These are phyloP conservation scores for Apteryx owenii DNA, from an alignment of 2,113 vertebrate genomes.

Conservation along the genomic window DNA sequence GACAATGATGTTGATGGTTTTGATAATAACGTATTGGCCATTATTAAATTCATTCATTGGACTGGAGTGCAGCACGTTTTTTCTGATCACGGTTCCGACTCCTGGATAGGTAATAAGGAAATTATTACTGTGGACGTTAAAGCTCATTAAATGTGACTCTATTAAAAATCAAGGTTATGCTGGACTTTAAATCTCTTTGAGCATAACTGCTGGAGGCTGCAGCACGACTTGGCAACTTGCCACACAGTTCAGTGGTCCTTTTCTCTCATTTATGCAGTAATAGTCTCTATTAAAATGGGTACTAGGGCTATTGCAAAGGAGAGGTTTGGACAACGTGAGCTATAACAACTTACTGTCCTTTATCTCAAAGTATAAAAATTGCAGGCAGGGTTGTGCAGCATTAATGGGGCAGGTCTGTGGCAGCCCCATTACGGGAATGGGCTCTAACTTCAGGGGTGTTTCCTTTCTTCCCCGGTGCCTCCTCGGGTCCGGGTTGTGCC, in stretches of 20 bases:
- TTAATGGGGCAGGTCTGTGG: not conserved
- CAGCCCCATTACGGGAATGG: not conserved
- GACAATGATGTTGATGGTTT: slow-evolving; percentile 65
- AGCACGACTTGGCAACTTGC: slow-evolving; percentile 63
- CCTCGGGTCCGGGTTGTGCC: not conserved
- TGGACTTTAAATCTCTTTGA: slow-evolving; percentile 75
- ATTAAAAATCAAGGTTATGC: slow-evolving; percentile 78
- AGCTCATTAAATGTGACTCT: slow-evolving; percentile 78
- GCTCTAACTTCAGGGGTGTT: not conserved
- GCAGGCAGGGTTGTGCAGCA: not conserved
- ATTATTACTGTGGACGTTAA: slow-evolving; percentile 73
- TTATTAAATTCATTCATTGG: slow-evolving; percentile 55
- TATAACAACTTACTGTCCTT: not conserved
- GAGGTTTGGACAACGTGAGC: not conserved
- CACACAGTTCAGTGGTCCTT: slow-evolving; percentile 52
- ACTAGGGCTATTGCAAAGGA: not conserved
- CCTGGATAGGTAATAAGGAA: slow-evolving; percentile 71
- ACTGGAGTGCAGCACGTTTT: slow-evolving; percentile 17
- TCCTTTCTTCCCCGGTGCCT: not conserved
- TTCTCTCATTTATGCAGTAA: slow-evolving; percentile 46
- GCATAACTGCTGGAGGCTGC: slow-evolving; percentile 56
- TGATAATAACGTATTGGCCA: slow-evolving; percentile 59
- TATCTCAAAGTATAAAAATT: not conserved
- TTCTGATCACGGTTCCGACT: slow-evolving; percentile 54
- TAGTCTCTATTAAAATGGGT: slow-evolving; percentile 22